These are phyloP conservation scores for Sylvia atricapilla DNA, from an alignment of 2,113 vertebrate genomes.

Conservation along the genomic window DNA sequence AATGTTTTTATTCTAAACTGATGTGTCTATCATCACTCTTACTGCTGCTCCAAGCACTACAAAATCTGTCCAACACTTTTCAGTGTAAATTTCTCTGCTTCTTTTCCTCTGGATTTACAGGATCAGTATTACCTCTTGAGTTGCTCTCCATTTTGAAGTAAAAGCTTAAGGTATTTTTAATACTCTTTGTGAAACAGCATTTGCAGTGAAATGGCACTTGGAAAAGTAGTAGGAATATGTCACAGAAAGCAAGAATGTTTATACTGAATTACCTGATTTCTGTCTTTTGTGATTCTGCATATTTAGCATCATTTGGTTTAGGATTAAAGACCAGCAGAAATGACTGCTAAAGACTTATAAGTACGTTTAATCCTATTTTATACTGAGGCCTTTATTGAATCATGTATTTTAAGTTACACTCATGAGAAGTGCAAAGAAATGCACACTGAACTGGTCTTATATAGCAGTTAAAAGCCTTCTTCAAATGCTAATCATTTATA, in stretches of 20 bases:
- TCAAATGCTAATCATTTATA: slow-evolving; percentile 72
- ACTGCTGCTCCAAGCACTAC: not conserved
- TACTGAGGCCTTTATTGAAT: slow-evolving; percentile 72
- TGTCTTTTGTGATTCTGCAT: not conserved
- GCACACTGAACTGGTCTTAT: slow-evolving; percentile 43
- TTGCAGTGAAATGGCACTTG: not conserved
- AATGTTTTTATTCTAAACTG: not conserved
- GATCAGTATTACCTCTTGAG: not conserved
- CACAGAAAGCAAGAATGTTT: not conserved
- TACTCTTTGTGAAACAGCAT: not conserved
- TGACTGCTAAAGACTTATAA: slow-evolving; percentile 59
- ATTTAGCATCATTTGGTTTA: slow-evolving; percentile 40
- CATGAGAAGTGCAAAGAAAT: not conserved
- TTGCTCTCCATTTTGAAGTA: not conserved
- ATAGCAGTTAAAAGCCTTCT: slow-evolving; percentile 60
- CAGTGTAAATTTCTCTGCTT: not conserved
- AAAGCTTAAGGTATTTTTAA: not conserved
- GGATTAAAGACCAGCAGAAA: slow-evolving; percentile 36
- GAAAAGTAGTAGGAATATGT: not conserved
- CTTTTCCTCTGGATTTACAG: not conserved
- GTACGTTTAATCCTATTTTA: slow-evolving; percentile 73
- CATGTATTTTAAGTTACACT: slow-evolving; percentile 71
- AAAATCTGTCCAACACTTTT: not conserved
- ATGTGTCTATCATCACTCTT: not conserved
- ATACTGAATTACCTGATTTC: not conserved